phyloP scores from a whole-genome alignment of 2,113 vertebrate genomes.

The Marcusenius ussheri region DNA sequence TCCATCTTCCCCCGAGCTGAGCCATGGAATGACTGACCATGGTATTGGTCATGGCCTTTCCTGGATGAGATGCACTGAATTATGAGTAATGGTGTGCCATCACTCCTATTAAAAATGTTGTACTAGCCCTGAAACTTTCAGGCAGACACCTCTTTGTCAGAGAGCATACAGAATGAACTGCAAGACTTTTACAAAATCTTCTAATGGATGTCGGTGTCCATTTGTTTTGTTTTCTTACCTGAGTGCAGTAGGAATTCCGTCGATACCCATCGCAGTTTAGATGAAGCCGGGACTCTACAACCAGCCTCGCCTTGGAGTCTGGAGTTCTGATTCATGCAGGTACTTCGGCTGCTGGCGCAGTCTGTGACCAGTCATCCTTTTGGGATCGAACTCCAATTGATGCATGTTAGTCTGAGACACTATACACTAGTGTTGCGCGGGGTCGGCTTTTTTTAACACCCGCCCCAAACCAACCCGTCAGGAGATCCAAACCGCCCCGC shows the following conservation, averaged over 20 bases:
- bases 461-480: too few species aligned
- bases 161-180: neutral
- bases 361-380: neutral
- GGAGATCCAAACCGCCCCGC: too few species aligned
- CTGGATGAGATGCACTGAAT: neutral
- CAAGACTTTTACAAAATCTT: neutral
- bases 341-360: neutral
- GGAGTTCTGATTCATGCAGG: neutral
- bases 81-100: neutral
- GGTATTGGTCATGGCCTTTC: neutral
- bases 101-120: neutral
- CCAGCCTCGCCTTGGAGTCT: neutral
- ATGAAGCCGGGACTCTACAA: constrained; percentile 26
- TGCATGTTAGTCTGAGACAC: constrained; percentile 27
- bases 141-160: neutral
- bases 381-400: neutral
- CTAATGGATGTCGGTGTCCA: neutral
- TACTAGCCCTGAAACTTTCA: neutral
- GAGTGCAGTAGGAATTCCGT: constrained; percentile 23
- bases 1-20: neutral
- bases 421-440: neutral
- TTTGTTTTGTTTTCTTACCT: constrained; percentile 24
- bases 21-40: neutral
- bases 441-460: too few species aligned
- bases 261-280: constrained; percentile 37